Base-by-base conservation (phyloP, 2,888 invertebrate genomes). In the Brachypalpus laphriformis region DNA sequence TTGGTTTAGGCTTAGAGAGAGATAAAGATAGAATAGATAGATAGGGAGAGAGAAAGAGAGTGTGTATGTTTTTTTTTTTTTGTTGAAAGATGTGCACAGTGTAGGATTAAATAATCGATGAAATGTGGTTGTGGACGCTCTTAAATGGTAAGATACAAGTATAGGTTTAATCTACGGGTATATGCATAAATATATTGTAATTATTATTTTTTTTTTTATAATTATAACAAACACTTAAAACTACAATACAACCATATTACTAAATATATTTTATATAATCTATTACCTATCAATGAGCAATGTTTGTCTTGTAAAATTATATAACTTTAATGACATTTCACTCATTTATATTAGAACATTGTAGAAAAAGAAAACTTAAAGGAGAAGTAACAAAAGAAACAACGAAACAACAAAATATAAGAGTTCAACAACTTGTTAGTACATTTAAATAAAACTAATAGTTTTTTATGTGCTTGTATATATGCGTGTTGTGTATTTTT, bases 221-320 rank as follows among this genome's bases (percentile, higher is more conserved):
- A 80, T 85, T 75, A 85, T 85, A 85, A 80, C 85, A 85, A 85
- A 85, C 85, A 85, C 85, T 85, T 85, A 85, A 66, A 40, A 61
- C 85, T 80, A 85, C 85, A 81, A 85, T 85, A 85, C 85, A 85
- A 85, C 85, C 85, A 85, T 85, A 85, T 85, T 85, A 81, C 85
- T 85, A 81, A 80, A 80, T 85, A 80, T 85, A 80, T 81, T 85
- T 81, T 71, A 85, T 85, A 71, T 80, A 83, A 83, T 85, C 66
- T 85, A 70, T 85, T 76, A 85, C 65, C 65, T 80, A 85, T 70
- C 37, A 80, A 75, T 85, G 80, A 85, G 74, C 70, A 74, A 81
- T 75, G 70, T 61, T 49, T 82, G 72, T 77, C 61, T 70, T 78
- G 56, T 65, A 78, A 78, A 83, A 78, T 78, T 42, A 77, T 77